Base-by-base conservation (phyloP, 2,888 invertebrate genomes). In the Esperia sulphurella region DNA sequence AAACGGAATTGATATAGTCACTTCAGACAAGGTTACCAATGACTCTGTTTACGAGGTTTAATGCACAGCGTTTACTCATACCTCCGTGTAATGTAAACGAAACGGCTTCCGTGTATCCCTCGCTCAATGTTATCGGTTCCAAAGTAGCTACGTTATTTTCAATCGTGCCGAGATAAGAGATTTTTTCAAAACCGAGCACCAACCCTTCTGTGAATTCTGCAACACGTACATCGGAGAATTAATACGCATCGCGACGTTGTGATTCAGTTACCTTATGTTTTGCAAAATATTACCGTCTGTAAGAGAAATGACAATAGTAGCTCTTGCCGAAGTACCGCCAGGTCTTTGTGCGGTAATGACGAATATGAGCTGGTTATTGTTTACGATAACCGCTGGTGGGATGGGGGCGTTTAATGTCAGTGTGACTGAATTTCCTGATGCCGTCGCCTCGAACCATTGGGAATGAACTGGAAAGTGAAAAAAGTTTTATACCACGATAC, bases 131-230 rank as follows among this genome's bases (percentile, higher is more conserved):
- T 21, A 75, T 71, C 0, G 62, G 50, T 13, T 55, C 53, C 42
- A 73, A 48, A 10, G 46, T 49, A 7, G 62, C 31, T 1, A 38
- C 13, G 21, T 53, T 50, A 14, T 55, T 53, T 42, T 60, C 53
- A 5, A 74, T 56, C 2, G 62, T 47, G 1, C 74, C 74, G 3
- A 64, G 14, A 49, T 70, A 71, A 29, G 48, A 61, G 33, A 53
- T 45, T 39, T 54, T 54, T 41, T 71, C 65, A 45, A 75, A 75
- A 7, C 58, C 63, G 35, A 72, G 63, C 6, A 62, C 14, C 14
- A 53, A 43, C 7, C 29, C 13, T 38, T 63, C 64, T 64, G 50
- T 14, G 8, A 54, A 55, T 41, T 38, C 48, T 31, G 21, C 41
- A 35, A 35, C 3, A 8, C 30, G 35, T 6, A 35, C 3, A 4